phyloP scores from a whole-genome alignment of 2,113 vertebrate genomes.

The Canis aureus region DNA sequence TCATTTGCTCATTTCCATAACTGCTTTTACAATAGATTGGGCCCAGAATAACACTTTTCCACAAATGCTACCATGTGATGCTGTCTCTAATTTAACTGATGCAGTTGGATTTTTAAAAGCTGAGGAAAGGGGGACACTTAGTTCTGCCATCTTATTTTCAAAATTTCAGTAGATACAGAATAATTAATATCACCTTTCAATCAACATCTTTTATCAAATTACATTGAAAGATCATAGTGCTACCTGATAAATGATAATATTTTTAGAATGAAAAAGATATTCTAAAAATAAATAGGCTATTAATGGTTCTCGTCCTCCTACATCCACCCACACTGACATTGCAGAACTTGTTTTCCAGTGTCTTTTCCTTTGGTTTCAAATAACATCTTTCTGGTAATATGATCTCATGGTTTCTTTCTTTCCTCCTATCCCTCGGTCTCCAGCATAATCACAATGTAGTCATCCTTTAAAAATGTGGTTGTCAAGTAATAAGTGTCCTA shows the following conservation, averaged over 20 bases:
- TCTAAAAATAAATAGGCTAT: constrained; percentile 68
- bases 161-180: not conserved
- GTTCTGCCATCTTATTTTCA: not conserved
- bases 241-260: constrained; percentile 55
- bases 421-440: constrained; percentile 2
- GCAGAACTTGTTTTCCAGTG: not conserved
- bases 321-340: not conserved
- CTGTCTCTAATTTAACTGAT: not conserved
- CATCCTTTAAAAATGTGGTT: constrained; percentile 41
- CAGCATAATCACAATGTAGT: not conserved
- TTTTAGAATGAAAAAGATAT: constrained; percentile 56
- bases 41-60: not conserved
- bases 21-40: not conserved
- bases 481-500: not conserved
- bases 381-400: not conserved
- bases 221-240: not conserved
- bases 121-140: not conserved
- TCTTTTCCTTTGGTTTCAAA: constrained; percentile 34
- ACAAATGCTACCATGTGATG: not conserved
- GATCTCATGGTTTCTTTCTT: constrained; percentile 32
- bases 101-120: not conserved
- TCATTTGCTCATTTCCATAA: not conserved
- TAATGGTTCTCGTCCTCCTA: constrained; percentile 48
- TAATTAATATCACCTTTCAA: not conserved
- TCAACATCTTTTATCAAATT: constrained; percentile 19